A percentile compares a stretch with the other conserved stretches of the same genome.
These are phyloP conservation scores for Synanthedon tipuliformis DNA, from an alignment of 2,888 invertebrate genomes.

Conservation along the genomic window DNA sequence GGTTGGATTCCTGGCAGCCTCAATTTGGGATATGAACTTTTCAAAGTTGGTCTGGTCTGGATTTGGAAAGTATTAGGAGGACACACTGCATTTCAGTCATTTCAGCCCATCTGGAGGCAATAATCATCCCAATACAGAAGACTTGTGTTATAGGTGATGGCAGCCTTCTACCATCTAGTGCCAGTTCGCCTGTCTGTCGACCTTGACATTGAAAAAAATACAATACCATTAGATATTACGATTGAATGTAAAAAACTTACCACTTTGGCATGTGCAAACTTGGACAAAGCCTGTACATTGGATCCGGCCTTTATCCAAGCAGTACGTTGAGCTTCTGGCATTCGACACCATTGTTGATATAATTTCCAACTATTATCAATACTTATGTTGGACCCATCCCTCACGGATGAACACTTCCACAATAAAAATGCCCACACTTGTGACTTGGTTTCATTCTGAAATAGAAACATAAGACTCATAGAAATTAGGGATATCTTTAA, in stretches of 20 bases:
- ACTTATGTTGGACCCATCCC: conserved; percentile 57
- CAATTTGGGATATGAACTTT: too few relatives aligned
- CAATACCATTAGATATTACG: too few relatives aligned
- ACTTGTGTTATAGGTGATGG: too few relatives aligned
- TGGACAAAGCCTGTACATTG: conserved; percentile 78
- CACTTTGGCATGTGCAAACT: conserved; percentile 76
- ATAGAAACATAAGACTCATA: not conserved
- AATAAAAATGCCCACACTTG: conserved; percentile 88
- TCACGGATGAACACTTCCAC: conserved; percentile 75
- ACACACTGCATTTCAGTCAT: too few relatives aligned
- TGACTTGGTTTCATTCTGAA: conserved; percentile 79
- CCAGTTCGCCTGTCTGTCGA: too few relatives aligned
- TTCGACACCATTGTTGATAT: conserved; percentile 86
- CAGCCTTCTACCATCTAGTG: too few relatives aligned
- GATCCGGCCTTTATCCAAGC: conserved; percentile 85
- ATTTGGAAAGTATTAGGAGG: too few relatives aligned
- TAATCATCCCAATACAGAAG: too few relatives aligned
- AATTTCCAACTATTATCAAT: conserved; percentile 80
- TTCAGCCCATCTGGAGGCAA: too few relatives aligned
- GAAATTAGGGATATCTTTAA: too few relatives aligned
- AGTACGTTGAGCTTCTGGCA: conserved; percentile 78
- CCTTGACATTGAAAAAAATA: not conserved
- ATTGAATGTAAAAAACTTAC: conserved; percentile 38
- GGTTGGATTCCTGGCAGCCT: too few relatives aligned
- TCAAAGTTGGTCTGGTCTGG: too few relatives aligned